phyloP scores from a whole-genome alignment of 2,113 vertebrate species.

The Phodopus roborovskii region DNA sequence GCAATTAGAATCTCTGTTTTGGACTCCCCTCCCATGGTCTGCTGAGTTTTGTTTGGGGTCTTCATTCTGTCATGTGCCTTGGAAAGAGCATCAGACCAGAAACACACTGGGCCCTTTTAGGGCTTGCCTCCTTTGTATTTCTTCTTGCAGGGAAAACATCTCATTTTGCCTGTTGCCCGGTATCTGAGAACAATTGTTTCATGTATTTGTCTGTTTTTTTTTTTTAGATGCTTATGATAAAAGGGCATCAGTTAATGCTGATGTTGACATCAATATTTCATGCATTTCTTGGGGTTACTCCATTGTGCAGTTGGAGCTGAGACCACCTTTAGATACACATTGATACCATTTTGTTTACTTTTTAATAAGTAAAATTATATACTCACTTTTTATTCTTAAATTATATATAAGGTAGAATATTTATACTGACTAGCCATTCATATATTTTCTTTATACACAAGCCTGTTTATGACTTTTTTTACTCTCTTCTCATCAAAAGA shows the following conservation, averaged over 20 bases:
- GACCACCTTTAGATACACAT: not conserved
- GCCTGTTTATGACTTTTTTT: not conserved
- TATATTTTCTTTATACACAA: not conserved
- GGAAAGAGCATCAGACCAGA: not conserved
- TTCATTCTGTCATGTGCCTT: not conserved
- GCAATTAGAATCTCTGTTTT: not conserved
- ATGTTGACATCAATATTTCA: constrained; percentile 53
- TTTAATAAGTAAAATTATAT: not conserved
- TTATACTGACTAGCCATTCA: not conserved
- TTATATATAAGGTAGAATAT: not conserved
- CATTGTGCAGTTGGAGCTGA: not conserved
- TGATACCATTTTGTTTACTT: constrained; percentile 38
- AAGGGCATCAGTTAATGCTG: constrained; percentile 21
- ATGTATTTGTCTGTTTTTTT: constrained; percentile 40
- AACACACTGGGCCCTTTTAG: not conserved
- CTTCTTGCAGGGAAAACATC: not conserved
- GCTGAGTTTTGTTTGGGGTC: not conserved
- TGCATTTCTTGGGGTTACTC: constrained; percentile 9
- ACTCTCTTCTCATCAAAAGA: not conserved
- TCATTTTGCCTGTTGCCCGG: not conserved
- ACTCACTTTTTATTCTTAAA: not conserved
- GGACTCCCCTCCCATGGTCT: not conserved
- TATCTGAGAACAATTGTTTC: constrained; percentile 53
- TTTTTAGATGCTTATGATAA: constrained; percentile 1
- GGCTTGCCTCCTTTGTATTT: constrained; percentile 15